These are phyloP conservation scores for Rhabdomys dilectus DNA, from an alignment of 2,113 vertebrate genomes.

Conservation along the genomic window DNA sequence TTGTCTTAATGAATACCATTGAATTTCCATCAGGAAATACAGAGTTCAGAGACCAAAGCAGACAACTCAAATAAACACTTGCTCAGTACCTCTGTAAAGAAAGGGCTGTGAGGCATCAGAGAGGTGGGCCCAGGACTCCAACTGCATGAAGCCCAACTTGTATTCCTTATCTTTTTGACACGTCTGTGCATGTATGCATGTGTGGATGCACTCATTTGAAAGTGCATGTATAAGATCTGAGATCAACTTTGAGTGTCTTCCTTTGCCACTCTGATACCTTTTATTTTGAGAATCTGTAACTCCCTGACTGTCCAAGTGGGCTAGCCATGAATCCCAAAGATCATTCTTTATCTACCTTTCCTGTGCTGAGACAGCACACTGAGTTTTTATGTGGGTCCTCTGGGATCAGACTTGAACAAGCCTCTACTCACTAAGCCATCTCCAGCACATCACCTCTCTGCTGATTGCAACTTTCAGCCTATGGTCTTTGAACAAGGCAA, in stretches of 20 bases:
- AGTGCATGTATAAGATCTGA: neutral
- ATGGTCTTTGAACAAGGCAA: slow-evolving; percentile 20
- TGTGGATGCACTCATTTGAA: no score
- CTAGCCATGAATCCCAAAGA: neutral
- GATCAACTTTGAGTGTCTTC: neutral
- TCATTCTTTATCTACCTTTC: neutral
- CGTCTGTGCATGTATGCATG: no score
- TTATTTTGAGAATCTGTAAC: neutral
- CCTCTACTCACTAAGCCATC: neutral
- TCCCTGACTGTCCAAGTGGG: neutral
- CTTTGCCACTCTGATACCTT: no score
- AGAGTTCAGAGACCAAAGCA: neutral
- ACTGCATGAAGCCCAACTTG: neutral
- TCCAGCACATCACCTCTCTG: neutral
- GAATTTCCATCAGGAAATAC: neutral
- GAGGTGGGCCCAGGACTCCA: neutral
- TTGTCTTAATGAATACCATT: neutral
- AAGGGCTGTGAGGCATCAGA: neutral
- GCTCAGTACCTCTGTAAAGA: neutral
- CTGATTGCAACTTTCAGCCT: neutral
- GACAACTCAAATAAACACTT: neutral
- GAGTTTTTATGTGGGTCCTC: neutral
- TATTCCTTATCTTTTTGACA: no score
- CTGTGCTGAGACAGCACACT: no score
- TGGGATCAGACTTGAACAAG: neutral